phyloP scores from a whole-genome alignment of 2,113 vertebrate genomes.

The Oryzias woworae region DNA sequence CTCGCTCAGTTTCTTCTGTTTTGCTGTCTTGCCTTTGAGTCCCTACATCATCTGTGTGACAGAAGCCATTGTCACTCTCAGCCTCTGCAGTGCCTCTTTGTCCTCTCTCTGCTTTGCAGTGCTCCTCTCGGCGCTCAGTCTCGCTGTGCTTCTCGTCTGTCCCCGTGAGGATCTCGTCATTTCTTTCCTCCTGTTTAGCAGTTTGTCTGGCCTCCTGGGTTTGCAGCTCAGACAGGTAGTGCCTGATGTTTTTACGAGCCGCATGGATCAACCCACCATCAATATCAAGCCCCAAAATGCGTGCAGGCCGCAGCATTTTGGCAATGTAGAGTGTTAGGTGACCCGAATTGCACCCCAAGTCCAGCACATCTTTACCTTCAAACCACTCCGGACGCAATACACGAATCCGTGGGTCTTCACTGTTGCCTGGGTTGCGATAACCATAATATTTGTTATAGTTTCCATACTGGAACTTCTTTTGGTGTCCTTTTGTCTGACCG shows the following conservation, averaged over 20 bases:
- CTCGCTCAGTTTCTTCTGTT: constrained; percentile 36
- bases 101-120: constrained; percentile 39
- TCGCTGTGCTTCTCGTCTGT: constrained; percentile 40
- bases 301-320: constrained; percentile 80
- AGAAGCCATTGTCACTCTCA: constrained; percentile 34
- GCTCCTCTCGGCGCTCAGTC: constrained; percentile 28
- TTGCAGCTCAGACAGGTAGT: constrained; percentile 86
- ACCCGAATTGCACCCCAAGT: constrained; percentile 91
- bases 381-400: constrained; percentile 88
- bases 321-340: constrained; percentile 89
- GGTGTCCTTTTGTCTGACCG: constrained; percentile 49
- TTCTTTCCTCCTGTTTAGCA: constrained; percentile 29
- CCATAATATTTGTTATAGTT: constrained; percentile 95
- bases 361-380: constrained; percentile 84
- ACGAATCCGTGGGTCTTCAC: constrained; percentile 82
- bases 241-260: constrained; percentile 88
- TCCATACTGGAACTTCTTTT: constrained; percentile 86
- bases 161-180: constrained; percentile 24
- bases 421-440: constrained; percentile 85
- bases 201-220: constrained; percentile 66
- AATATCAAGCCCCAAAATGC: constrained; percentile 89
- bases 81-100: constrained; percentile 58
- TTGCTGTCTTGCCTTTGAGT: constrained; percentile 29
- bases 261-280: constrained; percentile 83
- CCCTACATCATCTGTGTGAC: constrained; percentile 33